phyloP scores from a whole-genome alignment of 2,888 invertebrate genomes.

The Meghimatium bilineatum region DNA sequence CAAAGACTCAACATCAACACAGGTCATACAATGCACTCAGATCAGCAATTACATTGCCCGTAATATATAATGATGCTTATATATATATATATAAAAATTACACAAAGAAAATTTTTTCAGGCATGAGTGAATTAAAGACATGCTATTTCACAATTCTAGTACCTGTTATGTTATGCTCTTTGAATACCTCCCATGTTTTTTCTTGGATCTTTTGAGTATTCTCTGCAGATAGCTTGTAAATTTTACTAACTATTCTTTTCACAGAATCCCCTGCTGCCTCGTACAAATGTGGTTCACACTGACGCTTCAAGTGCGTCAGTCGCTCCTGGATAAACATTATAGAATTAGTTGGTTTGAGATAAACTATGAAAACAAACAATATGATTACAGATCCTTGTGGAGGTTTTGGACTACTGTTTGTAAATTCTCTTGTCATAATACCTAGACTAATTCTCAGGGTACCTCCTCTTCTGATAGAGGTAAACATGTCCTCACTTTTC shows the following conservation, averaged over 20 bases:
- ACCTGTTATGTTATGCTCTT: constrained; percentile 88
- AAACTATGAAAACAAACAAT: not conserved
- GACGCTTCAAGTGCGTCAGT: constrained; percentile 92
- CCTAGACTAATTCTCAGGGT: too few relatives aligned
- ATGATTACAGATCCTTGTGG: too few relatives aligned
- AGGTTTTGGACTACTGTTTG: too few relatives aligned
- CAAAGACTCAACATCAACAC: too few relatives aligned
- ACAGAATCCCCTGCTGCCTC: constrained; percentile 96
- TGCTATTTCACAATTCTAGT: not conserved
- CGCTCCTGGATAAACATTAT: constrained; percentile 77
- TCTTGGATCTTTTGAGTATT: constrained; percentile 93
- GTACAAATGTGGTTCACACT: constrained; percentile 96
- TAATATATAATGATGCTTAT: too few relatives aligned
- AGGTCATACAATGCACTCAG: too few relatives aligned
- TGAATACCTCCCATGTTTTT: constrained; percentile 89
- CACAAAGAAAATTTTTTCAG: not conserved
- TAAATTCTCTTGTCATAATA: too few relatives aligned
- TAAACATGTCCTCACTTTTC: too few relatives aligned
- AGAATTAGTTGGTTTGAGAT: not conserved
- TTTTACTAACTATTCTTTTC: constrained; percentile 95
- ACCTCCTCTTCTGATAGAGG: too few relatives aligned
- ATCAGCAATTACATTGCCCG: too few relatives aligned
- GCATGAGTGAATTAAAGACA: not conserved
- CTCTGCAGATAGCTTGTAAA: constrained; percentile 93
- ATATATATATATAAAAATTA: too few relatives aligned